These are phyloP conservation scores for Corvus hawaiiensis DNA, from an alignment of 2,113 vertebrate genomes.

Conservation along the genomic window DNA sequence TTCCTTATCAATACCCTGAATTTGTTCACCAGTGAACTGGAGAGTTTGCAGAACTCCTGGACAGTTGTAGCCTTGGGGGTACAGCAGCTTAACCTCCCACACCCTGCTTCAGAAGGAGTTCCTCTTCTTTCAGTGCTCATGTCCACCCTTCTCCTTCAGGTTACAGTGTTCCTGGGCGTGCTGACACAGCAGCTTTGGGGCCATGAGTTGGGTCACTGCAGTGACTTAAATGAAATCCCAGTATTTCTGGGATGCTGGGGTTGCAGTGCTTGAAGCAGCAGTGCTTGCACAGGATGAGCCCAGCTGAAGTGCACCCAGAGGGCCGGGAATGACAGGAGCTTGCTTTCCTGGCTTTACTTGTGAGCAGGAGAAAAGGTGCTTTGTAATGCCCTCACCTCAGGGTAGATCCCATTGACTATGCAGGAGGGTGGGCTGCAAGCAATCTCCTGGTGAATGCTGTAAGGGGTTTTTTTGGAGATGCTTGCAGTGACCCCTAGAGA, in stretches of 20 bases:
- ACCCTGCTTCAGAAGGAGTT: not conserved
- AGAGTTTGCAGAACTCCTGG: not conserved
- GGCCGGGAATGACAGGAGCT: not conserved
- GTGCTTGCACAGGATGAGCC: not conserved
- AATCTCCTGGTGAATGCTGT: not conserved
- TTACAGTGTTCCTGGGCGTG: fast-evolving
- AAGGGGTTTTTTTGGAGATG: not conserved
- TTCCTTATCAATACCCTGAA: not conserved
- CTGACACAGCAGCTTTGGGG: not conserved
- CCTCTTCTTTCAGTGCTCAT: not conserved
- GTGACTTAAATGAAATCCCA: not conserved
- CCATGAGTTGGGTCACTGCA: fast-evolving
- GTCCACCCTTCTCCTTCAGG: not conserved
- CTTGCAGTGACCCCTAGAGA: not conserved
- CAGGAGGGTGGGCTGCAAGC: not conserved
- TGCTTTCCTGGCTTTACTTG: not conserved
- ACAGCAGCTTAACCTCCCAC: fast-evolving
- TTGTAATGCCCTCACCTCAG: not conserved
- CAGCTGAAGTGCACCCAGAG: not conserved
- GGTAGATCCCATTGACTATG: not conserved
- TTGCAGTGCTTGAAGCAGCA: not conserved
- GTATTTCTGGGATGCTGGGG: fast-evolving
- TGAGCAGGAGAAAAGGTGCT: not conserved
- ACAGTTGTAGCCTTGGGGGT: not conserved
- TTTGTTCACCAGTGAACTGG: not conserved